Evolutionary conservation across 1,140 invertebrate genomes (phyloP).

Genomic region (Melipona quadrifasciata): DNA sequence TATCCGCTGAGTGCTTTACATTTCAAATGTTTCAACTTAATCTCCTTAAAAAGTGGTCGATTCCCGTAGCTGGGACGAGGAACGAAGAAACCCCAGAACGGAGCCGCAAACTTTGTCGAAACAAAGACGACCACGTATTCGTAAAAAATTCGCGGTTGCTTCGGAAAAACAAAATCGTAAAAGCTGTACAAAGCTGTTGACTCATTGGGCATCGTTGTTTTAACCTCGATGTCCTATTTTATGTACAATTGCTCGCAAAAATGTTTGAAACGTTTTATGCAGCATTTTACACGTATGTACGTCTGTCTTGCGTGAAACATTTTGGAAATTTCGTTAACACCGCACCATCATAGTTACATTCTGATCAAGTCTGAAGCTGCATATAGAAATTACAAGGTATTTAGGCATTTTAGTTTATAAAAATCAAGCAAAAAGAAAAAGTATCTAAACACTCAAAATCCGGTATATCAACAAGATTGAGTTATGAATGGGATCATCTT

Average conservation of each 20-base stretch:
- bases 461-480: too few relatives aligned
- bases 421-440: too few relatives aligned
- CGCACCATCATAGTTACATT: too few relatives aligned
- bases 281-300: too few relatives aligned
- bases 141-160: neutral
- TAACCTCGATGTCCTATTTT: neutral
- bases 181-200: neutral
- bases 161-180: neutral
- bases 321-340: too few relatives aligned
- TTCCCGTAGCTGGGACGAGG: neutral
- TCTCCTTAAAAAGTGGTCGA: neutral
- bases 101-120: neutral
- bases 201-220: too few relatives aligned
- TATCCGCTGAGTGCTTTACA: slow-evolving; percentile 23
- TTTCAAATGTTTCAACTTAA: slow-evolving; percentile 27
- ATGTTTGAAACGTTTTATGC: neutral
- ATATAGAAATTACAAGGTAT: too few relatives aligned
- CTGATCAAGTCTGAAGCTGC: too few relatives aligned
- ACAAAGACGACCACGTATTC: neutral
- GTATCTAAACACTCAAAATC: too few relatives aligned
- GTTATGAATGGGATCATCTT: too few relatives aligned
- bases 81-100: neutral
- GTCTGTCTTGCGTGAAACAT: too few relatives aligned
- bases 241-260: neutral
- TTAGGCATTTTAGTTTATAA: too few relatives aligned